Evolutionary conservation across 1,140 invertebrate species (phyloP).

Genomic region (Drosophila kohkoa): DNA sequence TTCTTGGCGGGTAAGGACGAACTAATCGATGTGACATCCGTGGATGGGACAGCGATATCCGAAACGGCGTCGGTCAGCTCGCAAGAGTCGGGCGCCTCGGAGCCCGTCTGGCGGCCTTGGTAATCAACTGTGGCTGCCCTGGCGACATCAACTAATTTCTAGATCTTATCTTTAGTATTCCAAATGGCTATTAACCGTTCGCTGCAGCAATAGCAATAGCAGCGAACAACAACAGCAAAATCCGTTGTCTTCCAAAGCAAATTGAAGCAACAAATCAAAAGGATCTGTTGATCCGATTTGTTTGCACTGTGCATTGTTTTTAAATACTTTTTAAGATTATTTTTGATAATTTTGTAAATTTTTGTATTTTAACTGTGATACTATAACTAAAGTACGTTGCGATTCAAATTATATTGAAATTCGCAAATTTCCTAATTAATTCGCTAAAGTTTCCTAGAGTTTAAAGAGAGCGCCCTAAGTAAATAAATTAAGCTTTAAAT

Average conservation of each 20-base stretch:
- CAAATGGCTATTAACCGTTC: slow-evolving; percentile 68
- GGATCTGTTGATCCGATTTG: slow-evolving; percentile 15
- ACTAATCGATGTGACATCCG: slow-evolving; percentile 81
- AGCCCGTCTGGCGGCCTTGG: slow-evolving; percentile 81
- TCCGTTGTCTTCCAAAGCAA: slow-evolving; percentile 81
- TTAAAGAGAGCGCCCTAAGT: slow-evolving; percentile 31
- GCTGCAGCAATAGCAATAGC: slow-evolving; percentile 27
- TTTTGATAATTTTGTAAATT: slow-evolving; percentile 41
- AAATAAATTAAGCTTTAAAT: slow-evolving; percentile 74
- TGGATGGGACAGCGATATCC: slow-evolving; percentile 70
- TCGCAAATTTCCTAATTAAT: slow-evolving; percentile 58
- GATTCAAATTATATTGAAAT: slow-evolving; percentile 36
- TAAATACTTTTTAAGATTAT: slow-evolving; percentile 62
- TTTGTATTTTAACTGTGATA: slow-evolving; percentile 72
- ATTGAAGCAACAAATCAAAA: slow-evolving; percentile 36
- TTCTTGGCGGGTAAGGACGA: slow-evolving; percentile 71
- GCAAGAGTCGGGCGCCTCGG: slow-evolving; percentile 70
- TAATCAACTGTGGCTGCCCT: slow-evolving; percentile 43
- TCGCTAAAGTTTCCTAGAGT: slow-evolving; percentile 53
- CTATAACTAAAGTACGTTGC: slow-evolving; percentile 61
- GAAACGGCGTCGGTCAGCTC: slow-evolving; percentile 76
- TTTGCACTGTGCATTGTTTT: slow-evolving; percentile 59
- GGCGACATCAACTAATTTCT: slow-evolving; percentile 43
- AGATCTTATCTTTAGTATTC: slow-evolving; percentile 69
- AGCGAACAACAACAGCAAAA: slow-evolving; percentile 61